Conservation (phyloP, 1,140 invertebrate species). For the Sinella curviseta region DNA sequence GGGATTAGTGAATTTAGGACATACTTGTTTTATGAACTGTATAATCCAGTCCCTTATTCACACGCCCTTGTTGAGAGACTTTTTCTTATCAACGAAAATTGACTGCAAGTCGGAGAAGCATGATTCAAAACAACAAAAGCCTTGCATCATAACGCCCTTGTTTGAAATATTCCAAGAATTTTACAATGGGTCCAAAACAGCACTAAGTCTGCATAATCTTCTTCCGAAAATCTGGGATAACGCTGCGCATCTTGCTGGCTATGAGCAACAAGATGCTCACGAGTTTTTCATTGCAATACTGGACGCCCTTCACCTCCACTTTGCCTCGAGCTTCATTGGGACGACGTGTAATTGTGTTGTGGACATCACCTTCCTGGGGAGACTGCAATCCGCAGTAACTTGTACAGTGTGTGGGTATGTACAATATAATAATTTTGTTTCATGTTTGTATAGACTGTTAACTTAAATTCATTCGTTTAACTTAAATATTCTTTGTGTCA, state of each 20-base stretch:
- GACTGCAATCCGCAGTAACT: conserved; percentile 92
- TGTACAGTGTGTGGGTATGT: conserved; percentile 88
- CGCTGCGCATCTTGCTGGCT: conserved; percentile 89
- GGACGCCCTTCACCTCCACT: conserved; percentile 86
- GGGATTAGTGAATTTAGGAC: conserved; percentile 94
- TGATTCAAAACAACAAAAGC: conserved; percentile 31
- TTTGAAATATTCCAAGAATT: conserved; percentile 73
- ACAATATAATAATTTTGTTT: background rate
- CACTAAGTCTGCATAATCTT: conserved; percentile 82
- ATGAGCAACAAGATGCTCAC: conserved; percentile 97
- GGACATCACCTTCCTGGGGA: conserved; percentile 95
- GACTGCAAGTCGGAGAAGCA: conserved; percentile 56
- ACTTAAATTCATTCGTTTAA: background rate
- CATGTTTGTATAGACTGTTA: background rate
- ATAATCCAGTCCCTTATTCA: conserved; percentile 94
- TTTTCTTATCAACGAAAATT: conserved; percentile 84
- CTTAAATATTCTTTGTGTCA: background rate
- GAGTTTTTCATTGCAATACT: conserved; percentile 97
- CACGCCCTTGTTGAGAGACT: conserved; percentile 89
- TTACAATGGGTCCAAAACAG: conserved; percentile 84
- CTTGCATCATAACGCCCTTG: conserved; percentile 42
- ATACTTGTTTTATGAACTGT: conserved; percentile 98
- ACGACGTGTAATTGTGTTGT: conserved; percentile 91
- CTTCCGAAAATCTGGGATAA: conserved; percentile 96
- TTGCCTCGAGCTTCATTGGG: conserved; percentile 54